A percentile compares a stretch with the other conserved stretches of the same genome.
These are phyloP conservation scores for Eulemur rufifrons DNA, from an alignment of 2,113 vertebrate genomes.

Conservation along the genomic window DNA sequence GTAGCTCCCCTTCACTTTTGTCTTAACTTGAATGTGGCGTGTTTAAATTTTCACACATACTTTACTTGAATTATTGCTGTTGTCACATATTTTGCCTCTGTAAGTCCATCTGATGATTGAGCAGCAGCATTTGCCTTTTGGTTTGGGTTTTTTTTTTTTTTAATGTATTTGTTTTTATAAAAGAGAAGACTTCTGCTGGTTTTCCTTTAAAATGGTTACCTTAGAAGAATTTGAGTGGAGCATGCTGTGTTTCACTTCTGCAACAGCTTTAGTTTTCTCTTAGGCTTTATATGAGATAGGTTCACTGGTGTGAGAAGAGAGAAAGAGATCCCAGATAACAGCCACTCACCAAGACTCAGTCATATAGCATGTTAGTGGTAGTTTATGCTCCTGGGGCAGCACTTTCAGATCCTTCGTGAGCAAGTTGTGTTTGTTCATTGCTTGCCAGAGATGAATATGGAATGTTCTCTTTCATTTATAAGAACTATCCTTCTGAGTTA, in stretches of 20 bases:
- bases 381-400: conserved; percentile 58
- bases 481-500: conserved; percentile 65
- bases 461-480: conserved; percentile 64
- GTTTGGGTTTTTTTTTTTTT: background rate
- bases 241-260: conserved; percentile 67
- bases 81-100: conserved; percentile 62
- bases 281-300: conserved; percentile 29
- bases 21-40: conserved; percentile 69
- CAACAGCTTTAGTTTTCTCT: conserved; percentile 63
- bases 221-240: conserved; percentile 65
- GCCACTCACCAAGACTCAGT: conserved; percentile 47
- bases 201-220: conserved; percentile 56
- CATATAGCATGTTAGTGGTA: conserved; percentile 11
- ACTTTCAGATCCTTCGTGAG: conserved; percentile 58
- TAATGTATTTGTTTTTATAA: background rate
- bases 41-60: conserved; percentile 70
- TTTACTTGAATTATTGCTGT: conserved; percentile 77
- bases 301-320: conserved; percentile 39
- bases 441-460: conserved; percentile 66
- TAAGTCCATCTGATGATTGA: conserved; percentile 47
- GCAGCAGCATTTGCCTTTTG: conserved; percentile 65
- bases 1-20: conserved; percentile 67
- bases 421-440: conserved; percentile 35
- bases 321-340: conserved; percentile 20
- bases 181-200: conserved; percentile 71